Conservation (phyloP, 1,140 invertebrate genomes). For the Thereuonema tuberculata region DNA sequence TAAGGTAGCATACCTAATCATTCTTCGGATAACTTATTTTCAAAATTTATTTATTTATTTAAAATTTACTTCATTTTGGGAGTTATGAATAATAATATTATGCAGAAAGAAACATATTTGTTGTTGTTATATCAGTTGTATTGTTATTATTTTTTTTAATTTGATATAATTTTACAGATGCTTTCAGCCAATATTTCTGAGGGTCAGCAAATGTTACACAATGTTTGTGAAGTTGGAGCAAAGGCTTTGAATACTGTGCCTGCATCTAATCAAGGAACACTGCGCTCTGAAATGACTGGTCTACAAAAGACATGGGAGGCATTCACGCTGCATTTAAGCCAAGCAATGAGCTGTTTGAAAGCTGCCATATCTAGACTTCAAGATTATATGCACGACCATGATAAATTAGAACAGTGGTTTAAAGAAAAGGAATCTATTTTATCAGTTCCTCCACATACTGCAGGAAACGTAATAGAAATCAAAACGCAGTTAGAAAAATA, state of each 20-base stretch:
- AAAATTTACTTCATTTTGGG: no score
- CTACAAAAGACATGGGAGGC: constrained; percentile 68
- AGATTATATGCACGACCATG: constrained; percentile 56
- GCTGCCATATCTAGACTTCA: constrained; percentile 61
- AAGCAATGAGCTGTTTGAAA: constrained; percentile 26
- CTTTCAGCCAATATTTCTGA: constrained; percentile 60
- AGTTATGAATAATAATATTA: no score
- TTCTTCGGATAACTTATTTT: no score
- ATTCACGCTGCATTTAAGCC: constrained; percentile 62
- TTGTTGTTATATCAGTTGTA: no score
- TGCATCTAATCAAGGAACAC: constrained; percentile 57
- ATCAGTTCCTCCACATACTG: constrained; percentile 46
- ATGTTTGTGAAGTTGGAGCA: constrained; percentile 65
- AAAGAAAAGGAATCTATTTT: constrained; percentile 33
- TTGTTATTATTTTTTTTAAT: no score
- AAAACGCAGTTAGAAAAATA: constrained; percentile 75
- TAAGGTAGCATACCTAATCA: no score
- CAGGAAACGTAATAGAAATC: constrained; percentile 76
- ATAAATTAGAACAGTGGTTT: constrained; percentile 42
- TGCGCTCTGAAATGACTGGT: constrained; percentile 55
- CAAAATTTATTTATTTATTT: no score
- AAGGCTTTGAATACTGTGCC: constrained; percentile 67
- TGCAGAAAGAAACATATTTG: no score
- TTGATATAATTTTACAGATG: constrained; percentile 34
- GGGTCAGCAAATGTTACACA: constrained; percentile 67